Percentiles rank a stretch among this genome's conserved stretches.
phyloP scores from a whole-genome alignment of 2,113 vertebrate genomes.

The Hiodon alosoides region DNA sequence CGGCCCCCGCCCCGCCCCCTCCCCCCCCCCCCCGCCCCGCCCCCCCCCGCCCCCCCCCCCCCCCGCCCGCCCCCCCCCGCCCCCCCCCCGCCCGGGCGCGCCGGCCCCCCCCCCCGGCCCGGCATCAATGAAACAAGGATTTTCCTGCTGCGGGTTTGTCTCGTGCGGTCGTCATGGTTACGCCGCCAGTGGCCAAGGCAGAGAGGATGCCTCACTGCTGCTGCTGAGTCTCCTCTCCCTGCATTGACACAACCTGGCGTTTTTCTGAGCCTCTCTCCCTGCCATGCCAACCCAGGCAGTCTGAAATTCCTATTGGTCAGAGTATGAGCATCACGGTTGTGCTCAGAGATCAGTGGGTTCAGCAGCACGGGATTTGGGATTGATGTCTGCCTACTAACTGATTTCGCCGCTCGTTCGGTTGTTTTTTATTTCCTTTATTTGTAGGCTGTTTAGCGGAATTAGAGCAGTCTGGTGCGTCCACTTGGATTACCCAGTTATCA shows the following conservation, averaged over 20 bases:
- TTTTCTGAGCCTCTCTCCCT: no score
- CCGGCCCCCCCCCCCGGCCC: no score
- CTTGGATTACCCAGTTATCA: constrained; percentile 28
- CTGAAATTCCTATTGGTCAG: neutral
- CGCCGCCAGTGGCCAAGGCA: constrained; percentile 59
- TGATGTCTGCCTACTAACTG: no score
- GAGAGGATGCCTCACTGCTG: neutral
- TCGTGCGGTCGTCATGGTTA: constrained; percentile 67
- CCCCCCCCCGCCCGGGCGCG: no score
- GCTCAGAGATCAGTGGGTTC: neutral
- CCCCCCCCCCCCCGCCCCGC: no score
- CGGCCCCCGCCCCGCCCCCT: no score
- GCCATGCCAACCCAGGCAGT: no score
- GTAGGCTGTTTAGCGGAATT: constrained; percentile 18
- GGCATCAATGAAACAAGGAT: constrained; percentile 53
- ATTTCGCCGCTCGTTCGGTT: no score
- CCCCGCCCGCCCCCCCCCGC: no score
- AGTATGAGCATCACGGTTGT: neutral
- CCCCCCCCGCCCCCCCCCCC: no score
- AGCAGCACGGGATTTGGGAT: neutral
- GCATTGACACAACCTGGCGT: neutral
- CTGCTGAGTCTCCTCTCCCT: constrained; percentile 11
- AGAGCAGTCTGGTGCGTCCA: constrained; percentile 10
- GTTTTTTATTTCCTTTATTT: constrained; percentile 23
- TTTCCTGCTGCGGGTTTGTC: constrained; percentile 62